Evolutionary conservation across 2,113 vertebrate genomes (phyloP).

Genomic region (Ranitomeya imitator): DNA sequence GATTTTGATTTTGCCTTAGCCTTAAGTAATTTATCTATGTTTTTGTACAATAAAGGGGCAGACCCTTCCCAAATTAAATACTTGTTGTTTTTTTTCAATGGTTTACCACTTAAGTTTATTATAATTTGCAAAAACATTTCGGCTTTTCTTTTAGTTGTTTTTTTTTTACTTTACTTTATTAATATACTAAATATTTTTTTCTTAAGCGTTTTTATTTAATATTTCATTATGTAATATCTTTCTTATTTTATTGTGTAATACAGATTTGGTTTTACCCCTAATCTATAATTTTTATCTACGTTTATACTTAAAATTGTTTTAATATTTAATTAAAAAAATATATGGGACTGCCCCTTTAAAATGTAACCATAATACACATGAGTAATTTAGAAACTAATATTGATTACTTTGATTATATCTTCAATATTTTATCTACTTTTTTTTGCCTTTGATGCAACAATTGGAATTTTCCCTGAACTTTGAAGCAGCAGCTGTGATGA

Average conservation of each 20-base stretch:
- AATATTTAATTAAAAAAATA: not conserved
- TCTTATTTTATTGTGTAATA: not conserved
- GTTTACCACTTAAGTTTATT: not conserved
- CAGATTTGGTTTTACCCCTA: not conserved
- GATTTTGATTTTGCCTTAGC: no score
- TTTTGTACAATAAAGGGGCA: slow-evolving; percentile 34
- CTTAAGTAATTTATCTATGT: no score
- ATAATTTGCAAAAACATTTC: not conserved
- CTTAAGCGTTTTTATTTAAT: not conserved
- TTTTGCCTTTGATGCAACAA: slow-evolving; percentile 17
- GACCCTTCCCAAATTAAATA: not conserved
- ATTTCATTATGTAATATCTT: not conserved
- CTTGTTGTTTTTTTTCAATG: not conserved
- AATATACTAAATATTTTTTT: not conserved
- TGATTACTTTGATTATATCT: not conserved
- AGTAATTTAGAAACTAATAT: not conserved
- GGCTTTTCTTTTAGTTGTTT: not conserved
- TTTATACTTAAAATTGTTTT: not conserved
- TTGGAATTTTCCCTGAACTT: slow-evolving; percentile 25
- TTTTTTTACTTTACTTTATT: no score
- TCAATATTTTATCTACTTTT: not conserved
- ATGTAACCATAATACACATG: not conserved
- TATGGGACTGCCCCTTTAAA: slow-evolving; percentile 26
- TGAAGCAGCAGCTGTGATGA: slow-evolving; percentile 49
- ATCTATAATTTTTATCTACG: not conserved